Evolutionary conservation across 2,888 invertebrate species (phyloP).

Genomic region (Tethea ocularis): DNA sequence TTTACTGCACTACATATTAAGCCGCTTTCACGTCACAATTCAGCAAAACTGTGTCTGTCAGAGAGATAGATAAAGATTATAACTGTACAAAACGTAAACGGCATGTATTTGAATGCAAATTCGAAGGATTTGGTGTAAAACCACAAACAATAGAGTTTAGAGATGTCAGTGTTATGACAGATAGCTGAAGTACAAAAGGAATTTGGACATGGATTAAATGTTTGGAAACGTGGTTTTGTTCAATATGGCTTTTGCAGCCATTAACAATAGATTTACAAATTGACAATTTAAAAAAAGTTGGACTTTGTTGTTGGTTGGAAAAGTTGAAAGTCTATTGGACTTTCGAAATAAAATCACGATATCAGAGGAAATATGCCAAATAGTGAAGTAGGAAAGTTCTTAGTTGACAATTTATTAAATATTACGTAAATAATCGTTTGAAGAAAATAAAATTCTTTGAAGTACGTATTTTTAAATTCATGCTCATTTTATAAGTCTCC

Average conservation of each 20-base stretch:
- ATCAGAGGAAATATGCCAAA: too few species aligned
- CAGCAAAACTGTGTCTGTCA: neutral
- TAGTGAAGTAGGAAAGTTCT: too few species aligned
- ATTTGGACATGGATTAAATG: neutral
- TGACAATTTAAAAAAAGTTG: too few species aligned
- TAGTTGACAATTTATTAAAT: too few species aligned
- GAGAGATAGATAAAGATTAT: slow-evolving; percentile 4
- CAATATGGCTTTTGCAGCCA: neutral
- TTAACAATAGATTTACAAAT: neutral
- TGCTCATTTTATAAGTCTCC: neutral
- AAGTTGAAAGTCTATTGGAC: too few species aligned
- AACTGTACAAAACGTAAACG: slow-evolving; percentile 4
- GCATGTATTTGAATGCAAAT: slow-evolving; percentile 24
- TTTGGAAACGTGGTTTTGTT: neutral
- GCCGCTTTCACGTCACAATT: neutral
- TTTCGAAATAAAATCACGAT: too few species aligned
- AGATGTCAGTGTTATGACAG: slow-evolving; percentile 13
- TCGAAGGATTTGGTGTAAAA: slow-evolving; percentile 21
- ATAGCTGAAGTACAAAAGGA: slow-evolving; percentile 12
- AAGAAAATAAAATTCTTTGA: neutral
- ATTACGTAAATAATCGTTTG: too few species aligned
- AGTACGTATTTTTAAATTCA: neutral
- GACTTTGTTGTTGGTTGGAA: too few species aligned
- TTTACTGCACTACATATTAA: neutral
- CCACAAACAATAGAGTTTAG: slow-evolving; percentile 19